Conservation (phyloP, 2,888 invertebrate genomes). For the Drosophila tripunctata region DNA sequence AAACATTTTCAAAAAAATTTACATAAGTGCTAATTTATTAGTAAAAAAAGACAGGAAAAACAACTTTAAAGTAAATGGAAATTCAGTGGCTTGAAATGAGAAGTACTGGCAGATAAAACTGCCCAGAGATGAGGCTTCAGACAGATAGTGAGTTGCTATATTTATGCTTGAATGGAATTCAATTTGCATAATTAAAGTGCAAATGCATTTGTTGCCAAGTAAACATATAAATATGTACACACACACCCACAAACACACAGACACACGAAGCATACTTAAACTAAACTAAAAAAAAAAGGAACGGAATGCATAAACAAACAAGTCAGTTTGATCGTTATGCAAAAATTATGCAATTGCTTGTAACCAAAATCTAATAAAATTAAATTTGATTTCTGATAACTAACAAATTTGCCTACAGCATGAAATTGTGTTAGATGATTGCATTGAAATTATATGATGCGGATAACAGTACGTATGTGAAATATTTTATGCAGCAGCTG, state of each 20-base stretch:
- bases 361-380: slow-evolving; percentile 22
- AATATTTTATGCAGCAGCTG: slow-evolving; percentile 21
- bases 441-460: slow-evolving; percentile 15
- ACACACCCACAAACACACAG: slow-evolving; percentile 2
- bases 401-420: slow-evolving; percentile 9
- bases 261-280: neutral
- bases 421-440: slow-evolving; percentile 20
- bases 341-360: slow-evolving; percentile 34
- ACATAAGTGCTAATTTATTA: slow-evolving; percentile 67
- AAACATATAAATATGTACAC: slow-evolving; percentile 45
- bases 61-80: slow-evolving; percentile 66
- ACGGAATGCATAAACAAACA: slow-evolving; percentile 37
- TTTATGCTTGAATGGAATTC: slow-evolving; percentile 66
- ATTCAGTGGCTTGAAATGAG: slow-evolving; percentile 29
- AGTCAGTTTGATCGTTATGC: slow-evolving; percentile 28
- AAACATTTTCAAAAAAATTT: slow-evolving; percentile 39
- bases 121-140: slow-evolving; percentile 3
- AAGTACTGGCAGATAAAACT: neutral
- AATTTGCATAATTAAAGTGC: slow-evolving; percentile 72
- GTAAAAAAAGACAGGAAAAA: slow-evolving; percentile 49
- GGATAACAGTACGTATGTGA: slow-evolving; percentile 19
- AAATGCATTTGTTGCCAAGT: slow-evolving; percentile 56
- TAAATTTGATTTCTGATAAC: slow-evolving; percentile 26
- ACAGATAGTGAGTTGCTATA: slow-evolving; percentile 24
- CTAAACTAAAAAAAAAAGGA: slow-evolving; percentile 1